These are phyloP conservation scores for Sciurus carolinensis DNA, from an alignment of 2,797 vertebrate species.

Conservation along the genomic window DNA sequence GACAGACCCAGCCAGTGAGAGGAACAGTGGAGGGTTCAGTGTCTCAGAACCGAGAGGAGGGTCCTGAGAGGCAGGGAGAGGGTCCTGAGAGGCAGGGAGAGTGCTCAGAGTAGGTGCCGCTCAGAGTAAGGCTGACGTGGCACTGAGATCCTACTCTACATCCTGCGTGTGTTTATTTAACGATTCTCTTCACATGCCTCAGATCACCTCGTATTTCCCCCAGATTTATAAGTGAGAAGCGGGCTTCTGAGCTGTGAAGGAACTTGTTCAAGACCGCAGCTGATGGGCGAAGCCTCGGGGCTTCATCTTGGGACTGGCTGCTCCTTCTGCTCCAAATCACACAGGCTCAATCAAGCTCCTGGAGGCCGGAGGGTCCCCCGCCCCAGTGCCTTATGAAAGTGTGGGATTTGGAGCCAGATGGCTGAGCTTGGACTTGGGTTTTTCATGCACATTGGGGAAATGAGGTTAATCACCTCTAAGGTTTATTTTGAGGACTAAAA, in stretches of 20 bases:
- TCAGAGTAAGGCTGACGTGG: neutral
- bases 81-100: neutral
- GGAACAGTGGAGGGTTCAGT: no score
- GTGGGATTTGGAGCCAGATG: neutral
- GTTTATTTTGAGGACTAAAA: neutral
- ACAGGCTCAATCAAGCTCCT: fast-evolving
- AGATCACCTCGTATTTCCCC: neutral
- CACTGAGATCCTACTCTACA: neutral
- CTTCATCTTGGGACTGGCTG: neutral
- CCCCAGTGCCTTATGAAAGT: neutral
- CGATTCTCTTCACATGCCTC: neutral
- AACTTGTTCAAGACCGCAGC: neutral
- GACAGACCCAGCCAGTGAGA: no score
- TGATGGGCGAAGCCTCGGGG: neutral
- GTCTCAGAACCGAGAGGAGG: neutral
- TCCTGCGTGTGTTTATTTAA: neutral
- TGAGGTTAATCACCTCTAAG: neutral
- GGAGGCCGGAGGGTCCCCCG: neutral
- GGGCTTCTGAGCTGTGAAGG: neutral
- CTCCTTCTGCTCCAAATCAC: neutral
- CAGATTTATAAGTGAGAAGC: neutral
- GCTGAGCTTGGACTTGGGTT: neutral
- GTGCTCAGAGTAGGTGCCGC: neutral
- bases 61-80: neutral
- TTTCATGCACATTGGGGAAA: neutral